Percentiles rank a stretch among this genome's conserved stretches.
Conservation (phyloP, 2,888 invertebrate genomes). For the Mystacides longicornis region DNA sequence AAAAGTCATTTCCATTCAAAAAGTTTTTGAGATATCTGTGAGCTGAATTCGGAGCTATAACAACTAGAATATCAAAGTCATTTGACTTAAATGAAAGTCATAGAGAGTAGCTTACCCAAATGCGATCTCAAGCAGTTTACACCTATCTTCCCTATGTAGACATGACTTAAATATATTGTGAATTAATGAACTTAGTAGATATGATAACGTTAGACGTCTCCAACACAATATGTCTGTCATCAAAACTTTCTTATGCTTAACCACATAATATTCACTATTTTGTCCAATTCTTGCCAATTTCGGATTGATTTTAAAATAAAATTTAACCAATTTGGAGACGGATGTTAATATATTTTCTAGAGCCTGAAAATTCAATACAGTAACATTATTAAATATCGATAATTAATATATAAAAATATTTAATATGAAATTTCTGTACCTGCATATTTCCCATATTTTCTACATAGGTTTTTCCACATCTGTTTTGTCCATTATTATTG, state of each 20-base stretch:
- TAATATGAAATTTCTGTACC: too few relatives aligned
- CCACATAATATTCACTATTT: constrained; percentile 34
- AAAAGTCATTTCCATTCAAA: too few relatives aligned
- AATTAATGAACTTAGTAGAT: constrained; percentile 48
- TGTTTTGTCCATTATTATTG: constrained; percentile 26
- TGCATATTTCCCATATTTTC: constrained; percentile 45
- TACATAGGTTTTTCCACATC: constrained; percentile 23
- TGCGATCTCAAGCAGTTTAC: constrained; percentile 49
- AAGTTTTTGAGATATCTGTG: too few relatives aligned
- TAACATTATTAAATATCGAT: neutral
- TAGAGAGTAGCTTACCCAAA: constrained; percentile 48
- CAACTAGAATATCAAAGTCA: too few relatives aligned
- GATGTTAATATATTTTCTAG: constrained; percentile 51
- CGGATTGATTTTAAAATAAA: constrained; percentile 47
- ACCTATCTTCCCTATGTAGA: constrained; percentile 51
- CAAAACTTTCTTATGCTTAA: constrained; percentile 44
- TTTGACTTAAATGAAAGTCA: too few relatives aligned
- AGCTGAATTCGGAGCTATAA: too few relatives aligned
- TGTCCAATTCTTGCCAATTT: constrained; percentile 43
- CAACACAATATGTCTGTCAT: constrained; percentile 49
- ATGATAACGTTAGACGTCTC: constrained; percentile 49
- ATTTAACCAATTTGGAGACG: constrained; percentile 45
- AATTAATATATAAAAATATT: too few relatives aligned
- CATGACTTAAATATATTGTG: constrained; percentile 45
- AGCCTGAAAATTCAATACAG: constrained; percentile 40